phyloP scores from a whole-genome alignment of 1,140 invertebrate species.

The Paraescarpia echinospica region DNA sequence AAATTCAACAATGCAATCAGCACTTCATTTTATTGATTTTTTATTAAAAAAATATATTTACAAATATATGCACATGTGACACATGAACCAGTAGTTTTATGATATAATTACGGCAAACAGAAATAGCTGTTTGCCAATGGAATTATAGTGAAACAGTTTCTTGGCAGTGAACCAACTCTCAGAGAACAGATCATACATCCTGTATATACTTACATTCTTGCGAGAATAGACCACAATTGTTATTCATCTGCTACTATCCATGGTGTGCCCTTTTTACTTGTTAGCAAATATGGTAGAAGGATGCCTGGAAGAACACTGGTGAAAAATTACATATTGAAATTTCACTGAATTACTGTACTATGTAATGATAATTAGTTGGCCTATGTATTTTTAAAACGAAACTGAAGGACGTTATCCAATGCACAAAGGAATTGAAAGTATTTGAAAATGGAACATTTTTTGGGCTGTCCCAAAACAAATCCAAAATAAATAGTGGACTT shows the following conservation, averaged over 20 bases:
- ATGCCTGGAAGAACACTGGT: background rate
- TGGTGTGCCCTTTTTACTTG: background rate
- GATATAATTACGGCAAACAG: background rate
- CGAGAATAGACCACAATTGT: background rate
- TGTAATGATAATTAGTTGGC: background rate
- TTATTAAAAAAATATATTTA: background rate
- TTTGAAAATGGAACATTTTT: too few species aligned
- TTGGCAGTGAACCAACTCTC: background rate
- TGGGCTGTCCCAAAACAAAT: background rate
- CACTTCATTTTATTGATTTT: too few species aligned
- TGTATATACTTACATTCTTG: background rate
- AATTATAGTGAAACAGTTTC: background rate
- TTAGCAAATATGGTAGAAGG: background rate
- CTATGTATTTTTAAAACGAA: too few species aligned
- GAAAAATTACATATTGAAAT: background rate
- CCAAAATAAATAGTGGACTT: background rate
- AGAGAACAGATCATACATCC: background rate
- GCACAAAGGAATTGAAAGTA: too few species aligned
- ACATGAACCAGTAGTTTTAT: background rate
- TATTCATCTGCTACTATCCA: background rate
- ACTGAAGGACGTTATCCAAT: too few species aligned
- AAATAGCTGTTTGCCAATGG: background rate
- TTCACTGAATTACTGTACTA: background rate
- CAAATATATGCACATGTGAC: slow-evolving; percentile 6
- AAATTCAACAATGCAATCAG: too few species aligned